Evolutionary conservation across 2,113 vertebrate species (phyloP), one percentile per base, ranked within the genome.

Genomic region (Oreotrochilus melanogaster): DNA sequence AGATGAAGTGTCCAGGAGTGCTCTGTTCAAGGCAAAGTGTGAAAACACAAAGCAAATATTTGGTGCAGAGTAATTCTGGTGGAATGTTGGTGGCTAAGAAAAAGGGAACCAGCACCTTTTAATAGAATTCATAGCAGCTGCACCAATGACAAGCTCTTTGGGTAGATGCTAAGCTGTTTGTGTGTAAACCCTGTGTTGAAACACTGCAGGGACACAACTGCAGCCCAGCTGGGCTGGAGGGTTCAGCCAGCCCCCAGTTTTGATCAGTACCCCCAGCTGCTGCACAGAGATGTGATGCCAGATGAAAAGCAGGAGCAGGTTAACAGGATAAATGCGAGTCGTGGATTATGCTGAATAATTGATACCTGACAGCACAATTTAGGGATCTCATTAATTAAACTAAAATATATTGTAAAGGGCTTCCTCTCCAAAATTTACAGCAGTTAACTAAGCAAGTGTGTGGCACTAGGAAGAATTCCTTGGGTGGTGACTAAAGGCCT

Each of bases 1-100:
- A 62, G 35, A 4, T 1, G 6, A 31, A 64, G 30, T 19, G 2
- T 35, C 39, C 56, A 45, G 17, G 5, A 1, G 0, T 33, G 8
- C 11, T 66, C 37, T 39, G 1, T 19, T 13, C 10, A 17, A 51
- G 57, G 17, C 25, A 42, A 2, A 85, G 7, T 39, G 3, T 67
- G 25, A 69, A 66, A 8, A 8, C 24, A 6, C 1, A 53, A 56
- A 64, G 27, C 10, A 50, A 6, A 14, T 30, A 3, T 42, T 88
- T 73, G 6, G 8, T 30, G 11, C n/a, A 25, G 16, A 17, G 10
- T 64, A 23, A 12, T 69, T 85, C 15, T 14, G 31, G 64, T 45
- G 42, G 51, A 5, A 17, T 74, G 18, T 42, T 21, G 15, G 4
- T 66, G 43, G 19, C 39, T 62, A 31, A 69, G 21, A 4, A 69